A percentile compares a stretch with the other conserved stretches of the same genome.
phyloP scores from a whole-genome alignment of 2,888 invertebrate species.

The Scaptomyza caliginosa region DNA sequence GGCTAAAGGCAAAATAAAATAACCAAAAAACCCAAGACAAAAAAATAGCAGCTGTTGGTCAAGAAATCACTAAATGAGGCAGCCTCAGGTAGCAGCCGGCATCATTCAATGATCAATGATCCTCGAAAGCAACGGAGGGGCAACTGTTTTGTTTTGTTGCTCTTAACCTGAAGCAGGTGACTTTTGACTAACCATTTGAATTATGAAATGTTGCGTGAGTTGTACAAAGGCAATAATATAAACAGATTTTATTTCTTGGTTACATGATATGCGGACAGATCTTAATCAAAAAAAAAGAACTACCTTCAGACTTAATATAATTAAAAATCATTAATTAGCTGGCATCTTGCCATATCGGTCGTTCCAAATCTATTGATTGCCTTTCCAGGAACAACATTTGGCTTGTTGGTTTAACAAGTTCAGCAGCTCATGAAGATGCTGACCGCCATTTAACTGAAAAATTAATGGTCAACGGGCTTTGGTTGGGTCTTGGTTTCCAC shows the following conservation, averaged over 20 bases:
- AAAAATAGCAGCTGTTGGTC: slow-evolving; percentile 64
- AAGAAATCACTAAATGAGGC: slow-evolving; percentile 63
- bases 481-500: slow-evolving; percentile 12
- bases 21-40: slow-evolving; percentile 21
- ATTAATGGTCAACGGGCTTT: slow-evolving; percentile 61
- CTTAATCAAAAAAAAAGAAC: slow-evolving; percentile 35
- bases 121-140: slow-evolving; percentile 31
- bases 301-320: slow-evolving; percentile 45
- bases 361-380: slow-evolving; percentile 65
- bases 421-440: slow-evolving; percentile 8
- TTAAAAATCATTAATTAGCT: slow-evolving; percentile 72
- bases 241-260: slow-evolving; percentile 48
- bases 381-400: slow-evolving; percentile 55
- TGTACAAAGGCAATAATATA: slow-evolving; percentile 12
- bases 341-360: slow-evolving; percentile 33
- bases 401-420: slow-evolving; percentile 64
- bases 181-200: slow-evolving; percentile 60
- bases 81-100: slow-evolving; percentile 60
- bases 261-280: slow-evolving; percentile 63
- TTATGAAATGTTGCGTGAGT: slow-evolving; percentile 60
- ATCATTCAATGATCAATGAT: slow-evolving; percentile 50
- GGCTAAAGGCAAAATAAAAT: slow-evolving; percentile 11
- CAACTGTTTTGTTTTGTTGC: slow-evolving; percentile 13
- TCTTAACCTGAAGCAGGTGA: slow-evolving; percentile 54
- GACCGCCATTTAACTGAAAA: slow-evolving; percentile 55